Conservation (phyloP, 2,888 invertebrate genomes). For the Quadriops clusia region DNA sequence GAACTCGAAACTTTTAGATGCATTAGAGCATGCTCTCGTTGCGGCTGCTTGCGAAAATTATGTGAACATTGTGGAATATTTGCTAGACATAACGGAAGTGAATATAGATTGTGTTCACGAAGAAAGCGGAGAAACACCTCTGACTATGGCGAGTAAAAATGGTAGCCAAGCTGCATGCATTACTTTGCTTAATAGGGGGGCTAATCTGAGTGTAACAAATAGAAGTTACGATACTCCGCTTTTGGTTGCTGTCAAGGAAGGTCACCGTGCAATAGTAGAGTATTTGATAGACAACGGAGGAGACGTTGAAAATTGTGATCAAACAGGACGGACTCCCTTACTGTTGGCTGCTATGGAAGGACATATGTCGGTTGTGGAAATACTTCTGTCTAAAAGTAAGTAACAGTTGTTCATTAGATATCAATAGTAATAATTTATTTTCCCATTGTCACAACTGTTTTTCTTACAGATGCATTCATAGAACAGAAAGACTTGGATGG, state of each 20-base stretch:
- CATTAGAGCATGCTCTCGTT: slow-evolving; percentile 77
- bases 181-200: slow-evolving; percentile 57
- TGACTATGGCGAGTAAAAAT: slow-evolving; percentile 75
- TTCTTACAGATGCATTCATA: slow-evolving; percentile 69
- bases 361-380: slow-evolving; percentile 76
- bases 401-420: no score
- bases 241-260: slow-evolving; percentile 77
- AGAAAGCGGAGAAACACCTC: slow-evolving; percentile 63
- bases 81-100: slow-evolving; percentile 75
- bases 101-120: slow-evolving; percentile 61
- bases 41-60: slow-evolving; percentile 83
- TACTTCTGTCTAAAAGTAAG: no score
- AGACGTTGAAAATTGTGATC: slow-evolving; percentile 54
- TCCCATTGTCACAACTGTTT: no score
- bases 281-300: no score
- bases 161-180: slow-evolving; percentile 72
- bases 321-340: slow-evolving; percentile 68
- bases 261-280: slow-evolving; percentile 78
- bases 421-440: no score
- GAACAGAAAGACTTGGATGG: slow-evolving; percentile 78
- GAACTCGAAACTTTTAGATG: slow-evolving; percentile 60
- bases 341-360: slow-evolving; percentile 89
- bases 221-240: slow-evolving; percentile 70
- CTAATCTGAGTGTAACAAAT: slow-evolving; percentile 63
- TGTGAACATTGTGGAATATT: slow-evolving; percentile 73